Base-by-base conservation (phyloP, 2,888 invertebrate species). In the Loripinus fragilis region DNA sequence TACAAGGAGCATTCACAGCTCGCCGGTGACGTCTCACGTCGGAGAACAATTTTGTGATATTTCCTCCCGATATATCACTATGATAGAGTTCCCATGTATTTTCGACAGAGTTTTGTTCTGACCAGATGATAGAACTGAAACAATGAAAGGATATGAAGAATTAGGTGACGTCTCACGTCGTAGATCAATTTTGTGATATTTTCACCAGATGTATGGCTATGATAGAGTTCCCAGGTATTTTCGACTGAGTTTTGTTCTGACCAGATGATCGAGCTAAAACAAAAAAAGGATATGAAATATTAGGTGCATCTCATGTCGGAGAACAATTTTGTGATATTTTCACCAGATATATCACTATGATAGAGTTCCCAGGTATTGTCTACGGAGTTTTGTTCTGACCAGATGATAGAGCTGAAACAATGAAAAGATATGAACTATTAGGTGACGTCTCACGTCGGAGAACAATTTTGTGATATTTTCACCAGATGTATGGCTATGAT, bases 1-100 rank as follows among this genome's bases (percentile, higher is more conserved):
- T 96, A 90, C 96, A 97, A 0, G 91, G 35, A 12, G 74, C 50
- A 50, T 72, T 55, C 15, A 73, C 30, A 23, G 64, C 74, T 28
- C 83, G 65, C 17, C 72, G 70, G n/a, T 48, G 50, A 25, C 80
- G 69, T 8, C 38, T 25, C 5, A 67, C 60, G 25, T 67, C 33
- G 38, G 76, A 78, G 67, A 87, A 83, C 12, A 78, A 50, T n/a
- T 68, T 25, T 3, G 42, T 70, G 20, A 71, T 33, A 8, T 68
- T 72, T n/a, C 60, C 67, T n/a, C 71, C 76, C 60, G 81, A 71
- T 15, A 80, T 80, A 20, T 66, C 67, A 10, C 79, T 71, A 20
- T 70, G 80, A 38, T 75, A 76, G 17, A 86, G 28, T 28, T 70
- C 65, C 77, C 81, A 78, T 0, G 55, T 35, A 1, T 45, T 55